Evolutionary conservation across 2,797 vertebrate genomes (phyloP), one percentile per base, ranked within the genome.

Genomic region (Dermochelys coriacea): DNA sequence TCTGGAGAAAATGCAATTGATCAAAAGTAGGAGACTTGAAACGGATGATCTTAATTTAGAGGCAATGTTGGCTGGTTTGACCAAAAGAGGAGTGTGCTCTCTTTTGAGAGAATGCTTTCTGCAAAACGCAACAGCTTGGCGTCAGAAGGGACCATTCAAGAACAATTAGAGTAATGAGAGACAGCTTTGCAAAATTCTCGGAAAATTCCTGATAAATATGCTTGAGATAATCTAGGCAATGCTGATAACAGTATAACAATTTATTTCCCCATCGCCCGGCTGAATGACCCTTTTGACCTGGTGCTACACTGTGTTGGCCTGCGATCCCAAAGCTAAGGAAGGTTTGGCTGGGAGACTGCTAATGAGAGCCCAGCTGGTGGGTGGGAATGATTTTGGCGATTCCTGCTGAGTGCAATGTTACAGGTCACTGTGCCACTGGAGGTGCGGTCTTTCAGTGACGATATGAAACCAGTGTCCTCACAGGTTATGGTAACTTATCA

Each of bases 21-120:
- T 96, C 93, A 95, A 95, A 97, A 96, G 94, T 10, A 71, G 21
- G 64, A 96, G 95, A 83, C 88, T 85, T 68, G 86, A 95, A 97
- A 96, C 89, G 89, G 92, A 96, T 89, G 92, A 93, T 95, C 95
- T 97, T 96, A 96, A 96, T 96, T 97, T 96, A 93, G 87, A 93
- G 95, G 81, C 86, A 94, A 84, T 84, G 93, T 94, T 97, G 95
- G 86, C 5, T 87, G 95, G 83, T 68, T 90, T 4, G 45, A 94
- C 93, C 94, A 94, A 97, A 97, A 94, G 94, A 97, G 95, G 96
- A 91, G 95, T 79, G 68, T 77, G 80, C 50, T 61, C 27, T 95
- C 83, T 95, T 95, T 84, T 84, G 94, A 88, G 94, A 93, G 59
- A 92, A 86, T 0, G 14, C 75, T 93, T 93, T 57, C 87, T 90